Evolutionary conservation across 2,888 invertebrate species (phyloP), one percentile per base, ranked within the genome.

Genomic region (Cryptus viduatorius): DNA sequence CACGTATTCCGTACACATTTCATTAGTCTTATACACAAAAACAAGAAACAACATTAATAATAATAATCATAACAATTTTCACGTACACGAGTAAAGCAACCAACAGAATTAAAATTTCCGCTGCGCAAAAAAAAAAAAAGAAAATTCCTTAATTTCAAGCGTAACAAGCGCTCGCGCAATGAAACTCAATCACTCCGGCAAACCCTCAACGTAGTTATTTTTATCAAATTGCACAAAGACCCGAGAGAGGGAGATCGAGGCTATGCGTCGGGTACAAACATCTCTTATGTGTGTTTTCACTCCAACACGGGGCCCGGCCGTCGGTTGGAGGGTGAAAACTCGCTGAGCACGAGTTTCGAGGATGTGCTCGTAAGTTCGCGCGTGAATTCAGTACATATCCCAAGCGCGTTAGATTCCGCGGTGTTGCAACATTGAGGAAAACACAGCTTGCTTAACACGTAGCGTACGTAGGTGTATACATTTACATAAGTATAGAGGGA

Each of bases 391-490:
- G 56, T 56, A 16, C 19, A 16, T 56, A 4, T 24, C 24, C 19
- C 3, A 24, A 24, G 10, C 53, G 53, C n/a, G 44, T 56, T 31
- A 64, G 48, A 50, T 78, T 61, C 19, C 48, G 61, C 7, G 46
- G 37, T 19, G 61, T 16, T 59, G 56, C 24, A 56, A 19, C 56
- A 56, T 56, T 12, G 56, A 24, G 31, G 16, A 59, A 48, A 44
- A 64, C 37, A 64, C 79, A 69, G 69, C 69, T 48, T 37, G 59
- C 29, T 69, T 37, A 50, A 64, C 53, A 56, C 37, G 53, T n/a
- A 16, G 37, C n/a, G n/a, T n/a, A 31, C 31, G 31, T 19, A 37
- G 10, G 16, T n/a, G 31, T 19, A 50, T 64, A 37, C 3, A 56
- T 10, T 3, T 10, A 24, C 16, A 19, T 24, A 24, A 10, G 56